A percentile compares a stretch with the other conserved stretches of the same genome.
phyloP scores from a whole-genome alignment of 2,113 vertebrate genomes.

The Ciconia maguari region DNA sequence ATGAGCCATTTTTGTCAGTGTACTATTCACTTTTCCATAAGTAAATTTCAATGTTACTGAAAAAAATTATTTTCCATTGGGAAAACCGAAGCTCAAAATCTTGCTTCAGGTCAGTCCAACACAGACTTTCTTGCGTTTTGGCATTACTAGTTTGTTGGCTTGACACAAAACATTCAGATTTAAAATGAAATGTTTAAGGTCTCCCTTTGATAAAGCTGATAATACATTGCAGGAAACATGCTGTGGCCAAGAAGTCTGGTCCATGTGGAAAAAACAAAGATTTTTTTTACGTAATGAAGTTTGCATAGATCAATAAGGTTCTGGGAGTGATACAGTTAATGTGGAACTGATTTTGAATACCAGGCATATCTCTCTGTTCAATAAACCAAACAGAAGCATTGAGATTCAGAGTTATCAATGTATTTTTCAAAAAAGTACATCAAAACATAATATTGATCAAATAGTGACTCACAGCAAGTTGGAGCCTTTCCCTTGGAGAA shows the following conservation, averaged over 20 bases:
- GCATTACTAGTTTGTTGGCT: not conserved
- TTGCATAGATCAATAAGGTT: not conserved
- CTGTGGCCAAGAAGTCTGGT: not conserved
- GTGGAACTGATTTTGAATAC: not conserved
- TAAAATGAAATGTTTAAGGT: not conserved
- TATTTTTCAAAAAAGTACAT: not conserved
- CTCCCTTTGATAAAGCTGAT: slow-evolving; percentile 3
- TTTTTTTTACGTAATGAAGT: not conserved
- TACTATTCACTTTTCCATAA: not conserved
- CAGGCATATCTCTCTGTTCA: not conserved
- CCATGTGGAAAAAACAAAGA: not conserved
- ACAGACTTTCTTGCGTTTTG: not conserved
- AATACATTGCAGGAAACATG: not conserved
- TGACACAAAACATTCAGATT: not conserved
- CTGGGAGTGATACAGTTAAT: not conserved
- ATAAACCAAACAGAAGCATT: not conserved
- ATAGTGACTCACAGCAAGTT: not conserved
- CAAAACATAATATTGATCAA: not conserved
- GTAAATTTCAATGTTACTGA: not conserved
- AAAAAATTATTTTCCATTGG: not conserved
- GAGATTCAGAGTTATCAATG: not conserved
- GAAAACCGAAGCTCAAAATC: slow-evolving; percentile 1
- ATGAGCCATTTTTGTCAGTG: not conserved
- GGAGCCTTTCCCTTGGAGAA: not conserved
- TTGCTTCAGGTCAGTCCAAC: not conserved